These are phyloP conservation scores for Helleia helle DNA, from an alignment of 2,888 invertebrate genomes.

Conservation along the genomic window DNA sequence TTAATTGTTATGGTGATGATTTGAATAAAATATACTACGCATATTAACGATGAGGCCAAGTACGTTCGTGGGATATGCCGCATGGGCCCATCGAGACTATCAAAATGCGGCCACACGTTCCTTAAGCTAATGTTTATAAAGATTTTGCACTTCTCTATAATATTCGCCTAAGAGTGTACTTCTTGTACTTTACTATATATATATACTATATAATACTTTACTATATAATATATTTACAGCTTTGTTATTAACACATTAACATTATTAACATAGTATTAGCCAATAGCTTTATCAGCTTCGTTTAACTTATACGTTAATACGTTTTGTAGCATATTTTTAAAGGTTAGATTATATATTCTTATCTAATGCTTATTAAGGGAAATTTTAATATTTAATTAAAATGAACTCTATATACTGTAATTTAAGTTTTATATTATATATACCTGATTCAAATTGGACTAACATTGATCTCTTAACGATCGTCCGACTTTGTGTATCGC, in stretches of 20 bases:
- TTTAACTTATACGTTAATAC: background rate
- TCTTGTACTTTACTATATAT: too few relatives aligned
- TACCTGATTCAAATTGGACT: background rate
- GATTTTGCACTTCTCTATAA: too few relatives aligned
- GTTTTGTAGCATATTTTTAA: slow-evolving; percentile 1
- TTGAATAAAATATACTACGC: background rate
- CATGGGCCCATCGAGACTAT: too few relatives aligned
- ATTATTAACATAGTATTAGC: too few relatives aligned
- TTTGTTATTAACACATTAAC: too few relatives aligned
- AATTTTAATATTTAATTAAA: background rate
- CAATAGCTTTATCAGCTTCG: background rate
- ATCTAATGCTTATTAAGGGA: background rate
- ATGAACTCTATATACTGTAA: background rate
- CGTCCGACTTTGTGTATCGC: background rate
- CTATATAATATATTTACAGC: too few relatives aligned
- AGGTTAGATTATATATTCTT: background rate
- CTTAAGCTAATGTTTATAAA: too few relatives aligned
- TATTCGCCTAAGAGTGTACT: too few relatives aligned
- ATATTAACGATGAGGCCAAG: background rate
- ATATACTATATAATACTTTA: too few relatives aligned
- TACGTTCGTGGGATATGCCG: too few relatives aligned
- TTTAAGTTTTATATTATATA: background rate
- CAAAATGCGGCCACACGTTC: too few relatives aligned
- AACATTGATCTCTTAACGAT: background rate
- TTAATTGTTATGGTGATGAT: background rate